A percentile compares a stretch with the other conserved stretches of the same genome.
Conservation (phyloP, 2,888 invertebrate species). For the Cephus nigrinus region DNA sequence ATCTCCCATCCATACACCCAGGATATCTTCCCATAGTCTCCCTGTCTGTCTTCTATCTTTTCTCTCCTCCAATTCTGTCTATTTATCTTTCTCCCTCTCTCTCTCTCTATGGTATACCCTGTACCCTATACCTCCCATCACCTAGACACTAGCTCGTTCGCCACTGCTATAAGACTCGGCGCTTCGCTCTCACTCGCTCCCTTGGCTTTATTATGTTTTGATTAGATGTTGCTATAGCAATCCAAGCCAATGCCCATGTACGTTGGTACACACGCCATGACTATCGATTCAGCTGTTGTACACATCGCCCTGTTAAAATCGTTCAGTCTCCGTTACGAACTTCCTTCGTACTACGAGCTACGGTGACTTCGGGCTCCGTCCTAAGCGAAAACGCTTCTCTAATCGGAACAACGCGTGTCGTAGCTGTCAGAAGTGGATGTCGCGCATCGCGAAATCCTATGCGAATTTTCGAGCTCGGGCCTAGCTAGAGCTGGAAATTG, state of each 20-base stretch:
- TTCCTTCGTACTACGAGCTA: background rate
- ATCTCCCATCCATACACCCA: background rate
- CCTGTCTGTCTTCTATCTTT: background rate
- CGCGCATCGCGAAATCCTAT: background rate
- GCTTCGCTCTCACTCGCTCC: background rate
- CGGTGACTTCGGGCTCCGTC: background rate
- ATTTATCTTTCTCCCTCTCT: background rate
- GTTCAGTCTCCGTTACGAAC: background rate
- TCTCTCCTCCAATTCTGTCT: background rate
- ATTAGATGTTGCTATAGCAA: conserved; percentile 60
- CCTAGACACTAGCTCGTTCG: background rate
- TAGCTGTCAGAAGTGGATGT: background rate
- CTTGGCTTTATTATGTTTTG: conserved; percentile 48
- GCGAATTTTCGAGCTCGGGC: background rate
- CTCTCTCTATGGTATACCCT: background rate
- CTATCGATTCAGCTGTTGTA: conserved; percentile 31
- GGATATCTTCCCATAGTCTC: background rate
- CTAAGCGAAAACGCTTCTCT: background rate
- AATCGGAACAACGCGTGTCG: background rate
- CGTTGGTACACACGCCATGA: conserved; percentile 19
- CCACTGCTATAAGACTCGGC: background rate
- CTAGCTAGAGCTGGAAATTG: background rate
- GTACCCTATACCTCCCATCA: background rate
- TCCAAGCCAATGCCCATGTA: conserved; percentile 27
- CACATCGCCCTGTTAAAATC: background rate